Base-by-base conservation (phyloP, 2,888 invertebrate species). In the Sthenelais limicola region DNA sequence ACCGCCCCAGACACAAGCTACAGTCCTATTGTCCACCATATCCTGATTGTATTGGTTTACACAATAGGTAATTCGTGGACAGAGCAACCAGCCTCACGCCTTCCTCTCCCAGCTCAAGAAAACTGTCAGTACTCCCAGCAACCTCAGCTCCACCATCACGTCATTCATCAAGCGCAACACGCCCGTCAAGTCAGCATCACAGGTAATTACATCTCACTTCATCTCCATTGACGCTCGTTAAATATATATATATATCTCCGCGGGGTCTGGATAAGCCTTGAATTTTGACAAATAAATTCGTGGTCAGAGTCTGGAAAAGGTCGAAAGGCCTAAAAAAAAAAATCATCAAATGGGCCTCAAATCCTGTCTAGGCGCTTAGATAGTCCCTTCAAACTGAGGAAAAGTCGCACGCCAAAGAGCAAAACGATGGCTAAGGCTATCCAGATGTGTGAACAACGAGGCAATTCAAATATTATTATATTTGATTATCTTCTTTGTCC, bases 151-250 rank as follows among this genome's bases (percentile, higher is more conserved):
- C 58, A 56, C 51, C 9, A 68, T 67, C 33, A 35, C 24, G 21
- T 68, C 68, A 30, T 73, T 73, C 73, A 33, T 73, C n/a, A 48
- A 73, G 30, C 43, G 73, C 1, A 73, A 73, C 54, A 73, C 73
- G 15, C 73, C 73, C 38, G 54, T 49, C 24, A 73, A 73, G 48
- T 26, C 35, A 24, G 24, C 73, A 26, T 24, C 26, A 15, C 62
- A 62, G n/a, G 62, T 62, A 3, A n/a, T 35, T 62, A 15, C 12
- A 43, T n/a, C n/a, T n/a, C n/a, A n/a, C n/a, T n/a, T n/a, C n/a
- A n/a, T n/a, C n/a, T 43, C 18, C 47, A 21, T 21, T 15, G 52
- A 15, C 52, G 9, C 21, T 12, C 21, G 9, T 15, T 21, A 9
- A 9, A 21, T 24, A 52, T 52, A 18, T 12, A 43, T 43, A 18